Evolutionary conservation across 2,113 vertebrate genomes (phyloP).

Genomic region (Aegypius monachus): DNA sequence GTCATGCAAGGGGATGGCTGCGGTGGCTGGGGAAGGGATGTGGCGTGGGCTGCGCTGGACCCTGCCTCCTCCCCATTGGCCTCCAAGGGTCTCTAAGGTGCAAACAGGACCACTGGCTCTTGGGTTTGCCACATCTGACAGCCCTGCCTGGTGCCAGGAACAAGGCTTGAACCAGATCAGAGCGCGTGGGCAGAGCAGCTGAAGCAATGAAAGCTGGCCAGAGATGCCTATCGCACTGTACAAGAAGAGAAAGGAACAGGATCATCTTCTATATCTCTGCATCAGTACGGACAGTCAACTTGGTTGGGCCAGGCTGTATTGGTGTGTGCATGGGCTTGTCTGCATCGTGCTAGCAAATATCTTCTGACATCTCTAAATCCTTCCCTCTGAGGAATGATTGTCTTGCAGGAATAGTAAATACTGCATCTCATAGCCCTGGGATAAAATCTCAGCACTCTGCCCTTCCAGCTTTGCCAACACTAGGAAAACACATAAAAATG

Average conservation of each 20-base stretch:
- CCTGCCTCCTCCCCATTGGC: not conserved
- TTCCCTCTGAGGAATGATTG: not conserved
- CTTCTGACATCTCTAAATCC: not conserved
- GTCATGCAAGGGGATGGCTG: not conserved
- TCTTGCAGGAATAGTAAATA: not conserved
- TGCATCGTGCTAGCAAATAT: not conserved
- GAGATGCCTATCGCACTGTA: not conserved
- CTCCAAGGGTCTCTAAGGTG: not conserved
- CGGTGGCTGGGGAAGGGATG: too few relatives aligned
- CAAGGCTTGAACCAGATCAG: not conserved
- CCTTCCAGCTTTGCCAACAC: not conserved
- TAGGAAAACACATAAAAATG: not conserved
- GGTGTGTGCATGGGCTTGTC: not conserved
- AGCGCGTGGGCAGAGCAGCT: not conserved
- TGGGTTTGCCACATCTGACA: not conserved
- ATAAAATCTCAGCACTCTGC: not conserved
- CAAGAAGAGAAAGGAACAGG: not conserved
- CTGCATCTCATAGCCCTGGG: not conserved
- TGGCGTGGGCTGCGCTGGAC: fast-evolving
- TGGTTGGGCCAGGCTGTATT: not conserved
- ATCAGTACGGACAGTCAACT: not conserved
- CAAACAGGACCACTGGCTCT: not conserved
- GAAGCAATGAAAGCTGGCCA: not conserved
- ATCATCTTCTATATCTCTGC: not conserved
- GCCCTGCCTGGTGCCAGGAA: not conserved